A percentile compares a stretch with the other conserved stretches of the same genome.
These are phyloP conservation scores for Silurus asotus DNA, from an alignment of 2,113 vertebrate genomes.

Conservation along the genomic window DNA sequence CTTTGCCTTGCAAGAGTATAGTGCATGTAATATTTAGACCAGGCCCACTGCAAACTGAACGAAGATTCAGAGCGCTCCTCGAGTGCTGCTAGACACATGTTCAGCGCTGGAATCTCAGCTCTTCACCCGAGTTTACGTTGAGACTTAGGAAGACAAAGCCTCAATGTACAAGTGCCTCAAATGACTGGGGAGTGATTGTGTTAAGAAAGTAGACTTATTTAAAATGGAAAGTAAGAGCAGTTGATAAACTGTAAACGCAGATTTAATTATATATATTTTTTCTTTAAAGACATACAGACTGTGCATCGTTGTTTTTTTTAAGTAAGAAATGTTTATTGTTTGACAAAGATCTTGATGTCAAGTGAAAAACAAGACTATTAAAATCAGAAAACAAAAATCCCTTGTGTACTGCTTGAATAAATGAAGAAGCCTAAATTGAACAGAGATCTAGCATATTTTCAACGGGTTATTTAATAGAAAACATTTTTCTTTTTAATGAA, in stretches of 20 bases:
- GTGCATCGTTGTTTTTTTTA: constrained; percentile 63
- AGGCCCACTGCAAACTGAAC: constrained; percentile 9
- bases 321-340: constrained; percentile 66
- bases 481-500: background rate
- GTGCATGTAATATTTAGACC: constrained; percentile 43
- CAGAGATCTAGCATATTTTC: background rate
- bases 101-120: constrained; percentile 33
- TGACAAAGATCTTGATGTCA: constrained; percentile 62
- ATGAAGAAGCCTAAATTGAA: background rate
- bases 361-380: constrained; percentile 66
- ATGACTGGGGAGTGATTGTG: constrained; percentile 54
- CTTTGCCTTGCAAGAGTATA: constrained; percentile 37
- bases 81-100: constrained; percentile 42
- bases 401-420: background rate
- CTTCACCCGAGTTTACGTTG: constrained; percentile 42
- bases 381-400: constrained; percentile 52
- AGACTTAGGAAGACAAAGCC: constrained; percentile 45
- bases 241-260: constrained; percentile 57
- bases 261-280: constrained; percentile 62
- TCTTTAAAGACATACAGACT: constrained; percentile 55
- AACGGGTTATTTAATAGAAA: background rate
- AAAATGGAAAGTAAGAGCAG: constrained; percentile 61
- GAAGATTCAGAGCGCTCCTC: constrained; percentile 33
- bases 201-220: constrained; percentile 58
- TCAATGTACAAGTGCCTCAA: constrained; percentile 72